These are phyloP conservation scores for Oreochromis grahami DNA, from an alignment of 2,797 vertebrate species.

Conservation along the genomic window DNA sequence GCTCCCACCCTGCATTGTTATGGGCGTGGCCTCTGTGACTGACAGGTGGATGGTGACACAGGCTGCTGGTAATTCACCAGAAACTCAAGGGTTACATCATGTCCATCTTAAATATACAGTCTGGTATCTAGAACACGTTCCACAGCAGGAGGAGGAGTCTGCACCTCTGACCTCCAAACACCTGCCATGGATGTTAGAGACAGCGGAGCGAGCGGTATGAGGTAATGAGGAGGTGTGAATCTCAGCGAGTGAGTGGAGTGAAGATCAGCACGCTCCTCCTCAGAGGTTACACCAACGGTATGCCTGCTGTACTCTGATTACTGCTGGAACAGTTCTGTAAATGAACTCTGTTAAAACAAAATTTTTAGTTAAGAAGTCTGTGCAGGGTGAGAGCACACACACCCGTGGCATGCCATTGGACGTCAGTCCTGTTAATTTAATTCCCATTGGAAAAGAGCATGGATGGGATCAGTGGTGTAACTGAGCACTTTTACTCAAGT, in stretches of 20 bases:
- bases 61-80: background rate
- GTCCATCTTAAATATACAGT: background rate
- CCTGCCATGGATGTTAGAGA: background rate
- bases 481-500: background rate
- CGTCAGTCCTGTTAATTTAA: background rate
- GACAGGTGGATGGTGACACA: background rate
- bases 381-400: background rate
- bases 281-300: background rate
- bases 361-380: background rate
- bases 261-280: background rate
- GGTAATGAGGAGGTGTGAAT: background rate
- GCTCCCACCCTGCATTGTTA: background rate
- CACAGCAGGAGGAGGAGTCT: background rate
- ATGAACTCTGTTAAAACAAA: background rate
- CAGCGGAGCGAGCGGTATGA: background rate
- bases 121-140: background rate
- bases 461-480: background rate
- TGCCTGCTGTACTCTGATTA: background rate
- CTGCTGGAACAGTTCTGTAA: background rate
- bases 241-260: background rate
- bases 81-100: background rate
- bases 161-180: background rate
- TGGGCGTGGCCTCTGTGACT: background rate
- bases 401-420: background rate
- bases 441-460: background rate